These are phyloP conservation scores for Chymomyza procnemis DNA, from an alignment of 2,888 invertebrate species.

Conservation along the genomic window DNA sequence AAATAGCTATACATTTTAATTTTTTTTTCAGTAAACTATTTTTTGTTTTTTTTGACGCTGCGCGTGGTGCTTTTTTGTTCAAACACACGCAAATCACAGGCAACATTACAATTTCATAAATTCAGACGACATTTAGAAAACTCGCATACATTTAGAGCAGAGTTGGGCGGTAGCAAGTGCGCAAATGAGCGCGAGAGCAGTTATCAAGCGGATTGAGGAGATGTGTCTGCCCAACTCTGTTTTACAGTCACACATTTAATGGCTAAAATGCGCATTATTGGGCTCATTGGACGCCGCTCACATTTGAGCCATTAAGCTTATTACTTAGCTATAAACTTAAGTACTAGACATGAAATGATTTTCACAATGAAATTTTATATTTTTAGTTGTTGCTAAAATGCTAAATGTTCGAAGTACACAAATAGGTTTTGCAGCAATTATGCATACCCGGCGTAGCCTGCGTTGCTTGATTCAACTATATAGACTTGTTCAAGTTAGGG, in stretches of 20 bases:
- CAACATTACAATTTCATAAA: slow-evolving; percentile 17
- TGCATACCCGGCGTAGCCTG: background rate
- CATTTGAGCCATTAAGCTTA: slow-evolving; percentile 17
- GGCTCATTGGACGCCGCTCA: background rate
- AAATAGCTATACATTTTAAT: slow-evolving; percentile 28
- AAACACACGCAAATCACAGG: slow-evolving; percentile 42
- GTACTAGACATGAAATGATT: slow-evolving; percentile 22
- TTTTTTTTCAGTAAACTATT: slow-evolving; percentile 1
- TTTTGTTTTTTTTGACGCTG: slow-evolving; percentile 37
- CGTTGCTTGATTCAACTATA: no score
- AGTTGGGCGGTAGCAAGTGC: no score
- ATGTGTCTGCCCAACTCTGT: no score
- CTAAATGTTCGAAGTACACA: background rate
- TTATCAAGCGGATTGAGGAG: no score
- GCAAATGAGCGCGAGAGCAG: no score
- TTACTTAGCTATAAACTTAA: slow-evolving; percentile 14
- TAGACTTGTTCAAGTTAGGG: no score
- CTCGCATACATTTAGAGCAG: slow-evolving; percentile 6
- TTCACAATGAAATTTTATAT: slow-evolving; percentile 11
- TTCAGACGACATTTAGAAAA: slow-evolving; percentile 4
- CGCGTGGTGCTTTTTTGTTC: slow-evolving; percentile 62
- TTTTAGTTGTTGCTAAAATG: slow-evolving; percentile 16
- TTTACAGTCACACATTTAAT: background rate
- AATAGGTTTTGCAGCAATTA: background rate
- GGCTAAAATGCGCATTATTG: slow-evolving; percentile 16